Base-by-base conservation (phyloP, 2,113 vertebrate genomes). In the Hippocampus abdominalis region DNA sequence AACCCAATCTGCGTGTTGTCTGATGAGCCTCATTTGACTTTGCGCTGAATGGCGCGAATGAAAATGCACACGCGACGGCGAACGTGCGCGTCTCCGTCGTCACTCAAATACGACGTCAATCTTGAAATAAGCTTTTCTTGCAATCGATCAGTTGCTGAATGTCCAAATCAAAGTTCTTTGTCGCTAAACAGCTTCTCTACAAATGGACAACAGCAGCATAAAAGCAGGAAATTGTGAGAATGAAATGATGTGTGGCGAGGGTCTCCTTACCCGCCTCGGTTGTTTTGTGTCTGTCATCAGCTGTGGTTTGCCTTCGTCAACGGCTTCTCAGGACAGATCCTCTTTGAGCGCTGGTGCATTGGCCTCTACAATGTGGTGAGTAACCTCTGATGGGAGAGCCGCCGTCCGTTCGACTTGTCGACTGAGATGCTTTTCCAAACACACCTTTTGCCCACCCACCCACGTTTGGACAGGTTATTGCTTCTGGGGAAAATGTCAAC, bases 221-320 rank as follows among this genome's bases (percentile, higher is more conserved):
- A 48, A 48, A 48, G 15, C 46, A 1, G 46, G 15, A 51, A 51
- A 7, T 51, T 4, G 44, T 46, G 13, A 12, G 1, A 4, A 0
- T 0, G 44, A 51, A 51, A 51, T 21, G 3, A 44, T 13, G 42
- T 44, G 2, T 1, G 3, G 42, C 42, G 13, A 44, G 42, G 42
- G 10, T 44, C 42, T 51, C 18, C 48, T 20, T 3, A 16, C 49
- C 16, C 13, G 1, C 16, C 3, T 8, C 6, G 16, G 15, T 27
- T 57, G 11, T 32, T 60, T 60, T 60, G 2, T 92, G 87, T 87
- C 92, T 87, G 89, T 70, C 91, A 92, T 39, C 93, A 98, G 97
- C 95, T 99, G 88, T 99, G 97, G 97, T 99, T 99, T 82, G 96
- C 97, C 77, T 98, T 99, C 69, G 94, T 98, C 82, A 99, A 98